Evolutionary conservation across 1,140 invertebrate genomes (phyloP).

Genomic region (Hetaerina americana): DNA sequence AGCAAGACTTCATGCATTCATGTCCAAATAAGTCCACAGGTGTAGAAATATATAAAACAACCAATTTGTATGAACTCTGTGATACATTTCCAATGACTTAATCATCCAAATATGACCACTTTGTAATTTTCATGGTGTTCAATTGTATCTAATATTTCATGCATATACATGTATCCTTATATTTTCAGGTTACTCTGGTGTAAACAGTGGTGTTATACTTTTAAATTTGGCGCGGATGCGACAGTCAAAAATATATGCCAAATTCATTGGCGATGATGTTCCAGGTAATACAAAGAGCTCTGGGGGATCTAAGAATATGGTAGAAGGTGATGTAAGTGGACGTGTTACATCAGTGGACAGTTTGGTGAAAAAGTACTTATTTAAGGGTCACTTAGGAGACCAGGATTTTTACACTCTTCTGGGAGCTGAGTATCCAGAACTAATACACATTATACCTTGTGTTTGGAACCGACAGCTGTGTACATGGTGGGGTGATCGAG

Average conservation of each 20-base stretch:
- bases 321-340: neutral
- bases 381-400: slow-evolving; percentile 70
- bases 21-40: no score
- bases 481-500: slow-evolving; percentile 61
- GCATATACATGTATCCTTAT: no score
- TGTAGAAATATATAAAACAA: no score
- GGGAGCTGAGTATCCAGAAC: slow-evolving; percentile 52
- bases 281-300: neutral
- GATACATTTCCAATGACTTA: no score
- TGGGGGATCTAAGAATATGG: neutral
- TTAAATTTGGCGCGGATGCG: slow-evolving; percentile 57
- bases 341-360: slow-evolving; percentile 33
- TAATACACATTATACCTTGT: slow-evolving; percentile 66
- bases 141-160: no score
- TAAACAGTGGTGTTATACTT: slow-evolving; percentile 69
- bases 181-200: slow-evolving; percentile 50
- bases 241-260: slow-evolving; percentile 42
- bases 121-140: no score
- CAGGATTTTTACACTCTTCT: slow-evolving; percentile 78
- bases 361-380: slow-evolving; percentile 53
- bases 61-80: no score
- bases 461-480: slow-evolving; percentile 76
- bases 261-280: slow-evolving; percentile 24
- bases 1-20: no score
- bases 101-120: no score